A percentile compares a stretch with the other conserved stretches of the same genome.
Evolutionary conservation across 2,797 vertebrate species (phyloP).

Genomic region (Australoheros facetus): DNA sequence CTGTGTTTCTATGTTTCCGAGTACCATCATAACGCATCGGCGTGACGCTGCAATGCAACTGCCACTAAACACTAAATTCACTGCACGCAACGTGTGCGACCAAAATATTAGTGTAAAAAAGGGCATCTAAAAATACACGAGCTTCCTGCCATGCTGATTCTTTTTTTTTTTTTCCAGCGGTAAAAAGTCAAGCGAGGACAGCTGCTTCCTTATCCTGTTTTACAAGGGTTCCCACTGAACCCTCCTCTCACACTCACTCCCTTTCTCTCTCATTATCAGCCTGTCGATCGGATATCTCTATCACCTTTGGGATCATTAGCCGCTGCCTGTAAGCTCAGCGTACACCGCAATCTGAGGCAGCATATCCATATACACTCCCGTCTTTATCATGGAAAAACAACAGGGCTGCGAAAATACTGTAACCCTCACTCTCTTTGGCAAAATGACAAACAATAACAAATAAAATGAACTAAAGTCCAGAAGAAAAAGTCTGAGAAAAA

Average conservation of each 20-base stretch:
- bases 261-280: constrained; percentile 70
- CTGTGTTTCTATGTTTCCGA: constrained; percentile 33
- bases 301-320: constrained; percentile 69
- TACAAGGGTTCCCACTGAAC: constrained; percentile 60
- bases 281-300: constrained; percentile 68
- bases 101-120: constrained; percentile 62
- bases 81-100: constrained; percentile 31
- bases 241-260: constrained; percentile 53
- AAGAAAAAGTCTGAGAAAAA: background rate
- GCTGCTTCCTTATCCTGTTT: constrained; percentile 57
- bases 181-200: constrained; percentile 66
- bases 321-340: constrained; percentile 44
- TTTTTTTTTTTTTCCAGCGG: constrained; percentile 43
- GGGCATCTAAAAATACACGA: constrained; percentile 72
- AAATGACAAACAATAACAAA: constrained; percentile 28
- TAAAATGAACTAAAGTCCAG: background rate
- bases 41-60: constrained; percentile 32
- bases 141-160: constrained; percentile 66
- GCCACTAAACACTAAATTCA: constrained; percentile 36
- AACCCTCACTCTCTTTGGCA: constrained; percentile 4
- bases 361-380: constrained; percentile 16
- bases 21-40: constrained; percentile 12
- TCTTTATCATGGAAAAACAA: constrained; percentile 28
- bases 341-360: constrained; percentile 36
- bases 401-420: background rate